Base-by-base conservation (phyloP, 2,888 invertebrate species). In the Carterocephalus palaemon region DNA sequence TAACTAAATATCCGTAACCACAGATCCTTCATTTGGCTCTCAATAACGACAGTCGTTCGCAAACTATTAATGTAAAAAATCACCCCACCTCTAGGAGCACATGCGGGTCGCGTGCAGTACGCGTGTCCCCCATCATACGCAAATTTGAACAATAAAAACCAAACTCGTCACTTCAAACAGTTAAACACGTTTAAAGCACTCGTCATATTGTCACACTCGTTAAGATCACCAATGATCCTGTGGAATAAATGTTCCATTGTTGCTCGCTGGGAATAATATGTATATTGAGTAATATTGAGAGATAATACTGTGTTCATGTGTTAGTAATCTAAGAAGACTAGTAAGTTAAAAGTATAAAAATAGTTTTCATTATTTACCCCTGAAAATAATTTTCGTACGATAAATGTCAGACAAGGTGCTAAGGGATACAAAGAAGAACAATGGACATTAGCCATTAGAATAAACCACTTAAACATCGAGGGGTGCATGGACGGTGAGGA, bases 71-170 rank as follows among this genome's bases (percentile, higher is more conserved):
- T 57, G 49, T 56, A 52, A 64, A 70, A 66, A 63, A 51, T 43
- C 59, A 60, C 70, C 69, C 65, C 47, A 50, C 33, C 40, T 37
- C 17, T 16, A 10, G 20, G 10, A 28, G 5, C 61, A 47, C 59
- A 84, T 84, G 83, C 84, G 84, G 85, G 84, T 81, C 85, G 80
- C 74, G 84, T 85, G 85, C 57, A 45, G 22, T 22, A 65, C 83
- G 77, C 83, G 84, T 85, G 85, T 77, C 82, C 80, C 82, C 64
- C 76, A 83, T 85, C 66, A 62, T 64, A 75, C 72, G 75, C 75
- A 68, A 81, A 80, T 82, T 79, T 72, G 42, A 60, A 75, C 50
- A 52, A 54, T 54, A 45, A 37, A 37, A 9, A 13, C 29, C 9
- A 22, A 29, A n/a, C 13, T 43, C 20, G 22, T 17, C 45, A 22